Evolutionary conservation across 2,888 invertebrate genomes (phyloP), one percentile per base, ranked within the genome.

Genomic region (Hecatera dysodea): DNA sequence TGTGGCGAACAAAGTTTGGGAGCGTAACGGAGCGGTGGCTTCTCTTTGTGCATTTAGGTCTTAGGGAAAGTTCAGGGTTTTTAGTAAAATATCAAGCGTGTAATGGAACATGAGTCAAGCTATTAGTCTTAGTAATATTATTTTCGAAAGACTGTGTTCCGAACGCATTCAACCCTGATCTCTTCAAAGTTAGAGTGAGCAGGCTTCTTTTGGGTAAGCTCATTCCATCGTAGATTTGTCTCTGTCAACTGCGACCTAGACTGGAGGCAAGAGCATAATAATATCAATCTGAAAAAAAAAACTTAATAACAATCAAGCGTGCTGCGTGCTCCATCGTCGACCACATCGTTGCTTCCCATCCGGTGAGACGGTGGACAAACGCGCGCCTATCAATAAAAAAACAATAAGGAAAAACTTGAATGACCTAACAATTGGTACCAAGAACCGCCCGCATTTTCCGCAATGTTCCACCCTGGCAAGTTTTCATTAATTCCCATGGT

Each of bases 401-500:
- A 42, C 24, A 46, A 74, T 52, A 22, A 52, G 24, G 6, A 7
- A 27, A 53, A 29, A 53, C 9, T 19, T 8, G 7, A 52, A 2
- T 9, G 19, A 15, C 19, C 11, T 52, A 29, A 19, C 29, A 29
- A 53, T n/a, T n/a, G n/a, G n/a, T n/a, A n/a, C n/a, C n/a, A n/a
- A n/a, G n/a, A 33, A n/a, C 5, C n/a, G 7, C 22, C 19, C 27
- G 46, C 22, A 63, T 59, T 59, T 67, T 56, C 15, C 17, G 2
- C 27, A 48, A 11, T 77, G 50, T 63, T 42, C 33, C n/a, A 29
- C 19, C 15, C 4, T 12, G 44, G 11, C 27, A 68, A 65, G 52
- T 60, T 78, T 72, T 70, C 55, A 75, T 66, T 36, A 48, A 80
- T 75, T 61, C 33, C n/a, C 46, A 50, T 64, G 12, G 56, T 64